phyloP scores from a whole-genome alignment of 2,797 vertebrate species.

The Gymnopithys bicolor region DNA sequence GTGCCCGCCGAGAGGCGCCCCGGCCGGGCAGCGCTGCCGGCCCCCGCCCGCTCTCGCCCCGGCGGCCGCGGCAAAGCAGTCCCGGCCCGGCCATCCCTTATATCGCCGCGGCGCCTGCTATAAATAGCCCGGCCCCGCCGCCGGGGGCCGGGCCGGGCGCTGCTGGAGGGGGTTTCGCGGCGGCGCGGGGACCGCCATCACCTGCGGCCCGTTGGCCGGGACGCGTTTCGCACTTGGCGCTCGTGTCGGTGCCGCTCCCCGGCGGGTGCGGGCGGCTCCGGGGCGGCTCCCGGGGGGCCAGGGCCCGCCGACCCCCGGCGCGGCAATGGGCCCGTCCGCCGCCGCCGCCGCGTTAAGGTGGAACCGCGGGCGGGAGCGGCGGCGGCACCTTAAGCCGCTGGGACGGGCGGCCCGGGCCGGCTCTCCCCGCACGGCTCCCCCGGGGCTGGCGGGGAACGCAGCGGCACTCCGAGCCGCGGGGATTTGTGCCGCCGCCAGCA shows the following conservation, averaged over 20 bases:
- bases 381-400: conserved; percentile 31
- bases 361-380: background rate
- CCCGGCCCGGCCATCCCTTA: background rate
- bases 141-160: background rate
- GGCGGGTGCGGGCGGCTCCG: background rate
- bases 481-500: background rate
- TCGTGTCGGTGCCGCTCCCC: background rate
- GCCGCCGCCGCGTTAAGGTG: conserved; percentile 42
- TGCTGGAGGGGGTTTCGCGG: background rate
- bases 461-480: background rate
- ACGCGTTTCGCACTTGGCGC: background rate
- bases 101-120: background rate
- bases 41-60: background rate
- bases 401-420: background rate
- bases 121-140: conserved; percentile 10
- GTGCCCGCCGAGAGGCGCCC: background rate
- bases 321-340: conserved; percentile 41
- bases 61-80: background rate
- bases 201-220: background rate
- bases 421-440: background rate
- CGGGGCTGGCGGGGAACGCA: background rate
- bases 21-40: background rate
- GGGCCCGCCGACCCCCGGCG: background rate
- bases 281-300: background rate
- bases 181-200: background rate